Conservation (phyloP, 2,888 invertebrate genomes). For the Homarus gammarus region DNA sequence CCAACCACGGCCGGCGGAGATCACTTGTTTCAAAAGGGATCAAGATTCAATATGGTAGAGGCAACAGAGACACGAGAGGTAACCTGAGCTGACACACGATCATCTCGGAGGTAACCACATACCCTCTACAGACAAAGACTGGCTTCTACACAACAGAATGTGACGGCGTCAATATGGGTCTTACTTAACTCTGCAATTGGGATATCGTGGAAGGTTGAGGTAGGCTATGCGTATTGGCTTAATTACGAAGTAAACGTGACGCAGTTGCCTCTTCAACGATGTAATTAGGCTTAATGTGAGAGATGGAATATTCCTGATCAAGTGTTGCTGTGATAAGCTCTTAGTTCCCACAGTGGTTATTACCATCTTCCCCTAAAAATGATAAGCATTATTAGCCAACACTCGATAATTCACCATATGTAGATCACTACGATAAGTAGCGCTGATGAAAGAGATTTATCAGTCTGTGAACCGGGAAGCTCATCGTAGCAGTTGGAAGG, state of each 20-base stretch:
- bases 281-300: too few relatives aligned
- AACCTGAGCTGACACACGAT: not conserved
- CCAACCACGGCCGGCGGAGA: not conserved
- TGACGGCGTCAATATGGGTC: not conserved
- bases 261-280: too few relatives aligned
- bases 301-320: not conserved
- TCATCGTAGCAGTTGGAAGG: not conserved
- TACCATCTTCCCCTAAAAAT: not conserved
- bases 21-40: conserved; percentile 3
- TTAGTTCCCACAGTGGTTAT: not conserved
- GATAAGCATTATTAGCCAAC: not conserved
- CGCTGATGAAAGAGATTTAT: not conserved
- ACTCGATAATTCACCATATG: not conserved
- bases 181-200: too few relatives aligned
- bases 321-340: not conserved
- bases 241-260: too few relatives aligned
- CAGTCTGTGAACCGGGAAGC: not conserved
- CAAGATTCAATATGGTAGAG: conserved; percentile 16
- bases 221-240: too few relatives aligned
- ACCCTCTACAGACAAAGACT: not conserved
- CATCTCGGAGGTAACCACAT: not conserved
- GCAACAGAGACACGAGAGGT: conserved; percentile 9
- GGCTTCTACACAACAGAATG: not conserved
- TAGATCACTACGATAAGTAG: conserved; percentile 1
- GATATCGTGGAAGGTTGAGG: too few relatives aligned